Conservation (phyloP, 2,113 vertebrate genomes). For the Tetrao urogallus region DNA sequence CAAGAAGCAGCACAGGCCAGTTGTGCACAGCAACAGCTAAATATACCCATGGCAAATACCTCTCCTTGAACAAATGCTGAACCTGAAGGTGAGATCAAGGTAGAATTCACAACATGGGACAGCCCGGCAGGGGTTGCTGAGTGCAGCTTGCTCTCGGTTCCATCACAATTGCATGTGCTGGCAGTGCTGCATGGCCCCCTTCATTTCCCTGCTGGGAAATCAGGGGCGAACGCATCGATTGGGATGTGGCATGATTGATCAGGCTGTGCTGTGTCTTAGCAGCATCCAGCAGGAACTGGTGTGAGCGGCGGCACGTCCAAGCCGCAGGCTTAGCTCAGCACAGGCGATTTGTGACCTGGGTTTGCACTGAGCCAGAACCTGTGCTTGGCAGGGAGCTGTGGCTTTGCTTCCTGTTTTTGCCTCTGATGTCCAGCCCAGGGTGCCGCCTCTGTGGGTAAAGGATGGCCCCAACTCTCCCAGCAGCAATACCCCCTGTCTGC, state of each 20-base stretch:
- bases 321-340: accelerated
- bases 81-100: conserved; percentile 44
- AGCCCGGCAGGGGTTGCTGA: background rate
- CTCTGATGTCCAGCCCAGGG: background rate
- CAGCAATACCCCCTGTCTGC: background rate
- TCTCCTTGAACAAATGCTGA: background rate
- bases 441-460: background rate
- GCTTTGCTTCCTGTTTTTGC: background rate
- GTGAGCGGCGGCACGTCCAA: accelerated
- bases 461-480: background rate
- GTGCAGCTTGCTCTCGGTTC: background rate
- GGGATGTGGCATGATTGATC: conserved; percentile 2
- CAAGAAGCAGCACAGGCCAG: background rate
- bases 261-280: background rate
- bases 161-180: background rate
- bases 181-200: background rate
- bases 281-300: background rate
- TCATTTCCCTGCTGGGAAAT: conserved; percentile 18
- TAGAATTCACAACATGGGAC: background rate
- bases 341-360: background rate
- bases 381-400: background rate
- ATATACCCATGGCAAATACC: conserved; percentile 7
- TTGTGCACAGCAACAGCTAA: conserved; percentile 19
- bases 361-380: background rate
- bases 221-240: background rate